These are phyloP conservation scores for Gallinago solitaria DNA, from an alignment of 2,797 vertebrate genomes.

Conservation along the genomic window DNA sequence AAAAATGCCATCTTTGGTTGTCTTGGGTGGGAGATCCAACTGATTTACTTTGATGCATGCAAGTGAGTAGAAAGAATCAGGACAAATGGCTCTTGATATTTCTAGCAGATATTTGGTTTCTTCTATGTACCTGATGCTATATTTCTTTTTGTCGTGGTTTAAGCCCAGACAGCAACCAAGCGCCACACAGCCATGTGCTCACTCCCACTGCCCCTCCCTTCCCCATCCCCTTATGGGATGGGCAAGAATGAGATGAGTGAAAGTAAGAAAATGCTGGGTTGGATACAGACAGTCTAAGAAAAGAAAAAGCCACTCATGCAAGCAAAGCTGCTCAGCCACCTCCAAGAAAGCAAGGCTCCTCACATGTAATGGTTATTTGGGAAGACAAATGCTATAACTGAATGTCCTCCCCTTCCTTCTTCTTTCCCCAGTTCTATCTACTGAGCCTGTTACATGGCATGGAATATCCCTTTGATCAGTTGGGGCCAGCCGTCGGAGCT, in stretches of 20 bases:
- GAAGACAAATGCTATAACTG: not conserved
- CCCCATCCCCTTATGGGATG: not conserved
- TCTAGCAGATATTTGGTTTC: not conserved
- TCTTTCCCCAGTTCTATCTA: not conserved
- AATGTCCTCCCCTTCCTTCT: not conserved
- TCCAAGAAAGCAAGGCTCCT: not conserved
- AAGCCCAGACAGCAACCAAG: not conserved
- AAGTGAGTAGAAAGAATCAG: conserved; percentile 44
- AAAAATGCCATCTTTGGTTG: conserved; percentile 13
- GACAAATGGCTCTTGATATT: not conserved
- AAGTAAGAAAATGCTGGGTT: not conserved
- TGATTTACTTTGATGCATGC: conserved; percentile 31
- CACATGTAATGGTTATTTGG: not conserved
- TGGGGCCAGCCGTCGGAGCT: not conserved
- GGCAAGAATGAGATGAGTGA: not conserved
- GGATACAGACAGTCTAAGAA: not conserved
- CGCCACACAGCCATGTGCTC: not conserved
- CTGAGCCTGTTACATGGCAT: not conserved
- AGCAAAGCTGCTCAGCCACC: not conserved
- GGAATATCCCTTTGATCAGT: not conserved
- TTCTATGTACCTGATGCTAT: not conserved
- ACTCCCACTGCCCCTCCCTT: too few species aligned
- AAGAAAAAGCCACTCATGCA: not conserved
- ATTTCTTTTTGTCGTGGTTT: not conserved
- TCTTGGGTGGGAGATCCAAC: conserved; percentile 24